Evolutionary conservation across 1,140 invertebrate species (phyloP), one percentile per base, ranked within the genome.

Genomic region (Araneus ventricosus): DNA sequence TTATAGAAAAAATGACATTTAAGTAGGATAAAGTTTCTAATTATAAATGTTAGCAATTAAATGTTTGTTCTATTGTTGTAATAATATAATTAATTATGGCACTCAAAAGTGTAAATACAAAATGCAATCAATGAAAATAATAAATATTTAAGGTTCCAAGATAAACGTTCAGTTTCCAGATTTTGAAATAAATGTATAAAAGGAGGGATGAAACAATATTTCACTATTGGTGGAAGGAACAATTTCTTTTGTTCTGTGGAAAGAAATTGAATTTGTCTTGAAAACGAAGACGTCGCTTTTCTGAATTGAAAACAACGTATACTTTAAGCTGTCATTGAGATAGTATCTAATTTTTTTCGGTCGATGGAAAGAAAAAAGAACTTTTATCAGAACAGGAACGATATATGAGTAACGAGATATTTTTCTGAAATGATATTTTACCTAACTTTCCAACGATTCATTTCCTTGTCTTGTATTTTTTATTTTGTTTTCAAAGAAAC

Each of bases 371-470:
- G 27, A 14, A 84, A 84, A 84, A 59, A 10, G 70, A 88, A 45
- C 4, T 75, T 22, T n/a, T n/a, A n/a, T 2, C 8, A 24, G 7
- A 10, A 14, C 10, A 8, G 27, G 27, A 75, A 75, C 61, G 59
- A 84, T 75, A 27, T 30, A 75, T 75, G 34, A 88, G n/a, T 75
- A 70, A 75, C 67, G 87, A 88, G n/a, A 27, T 27, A 30, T 75
- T n/a, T 88, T 52, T 88, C 22, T 39, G 63, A 52, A 70, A 45
- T 88, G 87, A 88, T 63, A 88, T 67, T 88, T 88, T 88, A 75
- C 41, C 37, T 17, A 59, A 87, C 70, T 88, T 75, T 27, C 24
- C 63, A 30, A 8, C 24, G 39, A 34, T 67, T 88, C 34, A 88
- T 52, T 52, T 88, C n/a, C 39, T 87, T 59, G 27, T 84, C n/a